Base-by-base conservation (phyloP, 2,888 invertebrate genomes). In the Mesorhabditis spiculigera region DNA sequence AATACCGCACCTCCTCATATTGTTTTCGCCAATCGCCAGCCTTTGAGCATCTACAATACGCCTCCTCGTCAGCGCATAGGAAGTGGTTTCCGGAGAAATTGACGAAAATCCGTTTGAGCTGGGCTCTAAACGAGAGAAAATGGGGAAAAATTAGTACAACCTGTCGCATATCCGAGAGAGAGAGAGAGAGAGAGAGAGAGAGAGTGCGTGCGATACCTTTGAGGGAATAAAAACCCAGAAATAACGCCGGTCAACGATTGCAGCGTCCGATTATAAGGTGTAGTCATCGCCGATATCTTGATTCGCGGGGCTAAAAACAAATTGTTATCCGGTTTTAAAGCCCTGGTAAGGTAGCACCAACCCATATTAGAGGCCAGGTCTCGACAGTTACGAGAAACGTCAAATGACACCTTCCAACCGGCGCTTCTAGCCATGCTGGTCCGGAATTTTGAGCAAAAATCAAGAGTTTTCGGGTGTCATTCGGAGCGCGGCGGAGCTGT, bases 201-300 rank as follows among this genome's bases (percentile, higher is more conserved):
- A 28, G 28, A 28, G 28, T 28, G 28, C 28, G 28, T 1, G 28
- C 28, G 28, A 28, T 63, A 63, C 63, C n/a, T 63, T 13, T 28
- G n/a, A 28, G 28, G 63, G 70, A 70, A 81, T 62, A 93, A 87
- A 74, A 93, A 89, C 0, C 91, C 90, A 84, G 90, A 92, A 4
- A 93, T 86, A 78, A 93, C 89, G 0, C 93, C 93, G 78, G 93
- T 89, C 0, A 93, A 91, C 80, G 94, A 94, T 87, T 95, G 95
- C 84, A 93, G 93, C 28, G 95, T 95, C 81, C 96, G 90, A 1
- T 93, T 88, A 86, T 93, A 94, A 63, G 92, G 90, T 0, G 95
- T 94, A 78, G 93, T 92, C 41, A 70, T 70, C 3, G 79, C 66
- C 13, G 71, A 66, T n/a, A 77, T 66, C 61, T 76, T 68, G 58